Conservation (phyloP, 2,113 vertebrate species). For the Gallinago media region DNA sequence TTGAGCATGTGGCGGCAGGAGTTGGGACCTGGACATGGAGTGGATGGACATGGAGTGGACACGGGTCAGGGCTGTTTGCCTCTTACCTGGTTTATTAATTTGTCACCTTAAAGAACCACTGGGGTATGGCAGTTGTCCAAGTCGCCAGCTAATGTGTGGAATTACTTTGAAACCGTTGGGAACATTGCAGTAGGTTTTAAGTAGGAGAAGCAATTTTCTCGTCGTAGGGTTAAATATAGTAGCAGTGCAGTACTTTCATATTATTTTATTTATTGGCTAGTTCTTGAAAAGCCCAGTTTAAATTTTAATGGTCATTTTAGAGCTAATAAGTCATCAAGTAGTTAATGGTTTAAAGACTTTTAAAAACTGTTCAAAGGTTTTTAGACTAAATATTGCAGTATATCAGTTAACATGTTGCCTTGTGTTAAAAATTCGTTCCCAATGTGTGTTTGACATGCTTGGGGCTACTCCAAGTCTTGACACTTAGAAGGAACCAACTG, state of each 20-base stretch:
- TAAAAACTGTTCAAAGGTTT: neutral
- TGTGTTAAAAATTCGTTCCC: neutral
- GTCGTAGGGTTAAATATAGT: conserved; percentile 6
- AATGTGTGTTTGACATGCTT: conserved; percentile 28
- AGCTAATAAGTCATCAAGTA: conserved; percentile 2
- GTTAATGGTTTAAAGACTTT: conserved; percentile 9
- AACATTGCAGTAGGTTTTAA: conserved; percentile 10
- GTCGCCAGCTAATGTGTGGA: neutral
- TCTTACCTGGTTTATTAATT: conserved; percentile 31
- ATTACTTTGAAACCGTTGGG: conserved; percentile 37
- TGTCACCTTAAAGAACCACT: neutral
- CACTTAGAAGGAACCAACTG: conserved; percentile 39
- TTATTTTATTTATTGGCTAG: neutral
- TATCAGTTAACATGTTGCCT: neutral
- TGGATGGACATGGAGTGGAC: neutral
- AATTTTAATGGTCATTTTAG: conserved; percentile 36
- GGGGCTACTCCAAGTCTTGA: conserved; percentile 32
- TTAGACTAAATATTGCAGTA: neutral
- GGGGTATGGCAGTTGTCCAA: conserved; percentile 7
- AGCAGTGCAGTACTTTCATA: neutral
- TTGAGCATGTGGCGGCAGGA: neutral
- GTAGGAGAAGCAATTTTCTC: neutral
- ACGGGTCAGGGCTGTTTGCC: neutral
- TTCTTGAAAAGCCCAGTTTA: neutral
- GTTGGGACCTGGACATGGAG: neutral